Base-by-base conservation (phyloP, 2,888 invertebrate genomes). In the Cremastinae sp. region DNA sequence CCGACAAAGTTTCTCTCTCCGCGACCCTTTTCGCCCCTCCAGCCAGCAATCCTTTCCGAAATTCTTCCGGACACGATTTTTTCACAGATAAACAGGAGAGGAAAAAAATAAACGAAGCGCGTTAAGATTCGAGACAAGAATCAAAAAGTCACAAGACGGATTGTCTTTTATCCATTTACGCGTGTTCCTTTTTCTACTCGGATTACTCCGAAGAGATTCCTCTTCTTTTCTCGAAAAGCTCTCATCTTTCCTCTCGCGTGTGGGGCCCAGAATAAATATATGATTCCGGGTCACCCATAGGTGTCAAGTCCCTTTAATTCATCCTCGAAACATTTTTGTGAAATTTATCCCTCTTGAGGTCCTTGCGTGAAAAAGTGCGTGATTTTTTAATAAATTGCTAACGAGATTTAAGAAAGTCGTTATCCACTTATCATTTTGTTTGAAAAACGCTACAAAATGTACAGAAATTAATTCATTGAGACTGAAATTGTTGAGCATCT, bases 241-340 rank as follows among this genome's bases (percentile, higher is more conserved):
- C 20, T 56, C 66, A 35, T 66, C 55, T 35, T 45, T 20, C 45
- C 37, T 41, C 10, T 18, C 39, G 22, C 18, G 59, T 56, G 39
- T 47, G 43, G 37, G 45, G 16, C 39, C 28, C 56, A 1, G 10
- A n/a, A 37, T 55, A 41, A 79, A 83, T 83, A 82, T 79, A 82
- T 79, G 78, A 79, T 80, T 80, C 78, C 77, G 73, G 79, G 80
- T 81, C 79, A 80, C 68, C 74, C 65, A 74, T 74, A 75, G 75
- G 77, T 64, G 76, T 74, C 5, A 66, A 51, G 55, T 65, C 43
- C 47, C 73, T 69, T 18, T 43, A 18, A 56, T 55, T 39, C 65
- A 14, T 14, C 45, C 14, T 47, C 41, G 9, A 45, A 58, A 39
- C 53, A 14, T 47, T 61, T 70, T 35, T 56, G 59, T 43, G 12